Evolutionary conservation across 2,113 vertebrate species (phyloP), one percentile per base, ranked within the genome.

Genomic region (Pantherophis guttatus): DNA sequence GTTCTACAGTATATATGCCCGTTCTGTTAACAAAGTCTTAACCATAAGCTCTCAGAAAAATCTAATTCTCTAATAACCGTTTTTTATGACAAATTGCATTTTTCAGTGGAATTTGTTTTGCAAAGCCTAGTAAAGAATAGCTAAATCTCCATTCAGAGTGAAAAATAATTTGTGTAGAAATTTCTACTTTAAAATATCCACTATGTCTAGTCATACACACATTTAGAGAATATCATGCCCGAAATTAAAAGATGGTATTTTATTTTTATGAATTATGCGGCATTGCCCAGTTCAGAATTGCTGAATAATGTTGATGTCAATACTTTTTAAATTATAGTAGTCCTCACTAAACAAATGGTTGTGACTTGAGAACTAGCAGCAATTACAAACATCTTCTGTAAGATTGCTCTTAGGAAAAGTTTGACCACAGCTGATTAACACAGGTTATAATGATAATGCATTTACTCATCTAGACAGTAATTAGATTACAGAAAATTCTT

Each of bases 361-460:
- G 17, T 81, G 15, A 81, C 75, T 81, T 81, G 17, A 57, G 4
- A 57, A 57, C 55, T 19, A 57, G 17, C 15, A 57, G 75, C 39
- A 86, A 86, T 23, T 86, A 17, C 44, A 86, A 44, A 48, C 21
- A 86, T 3, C 1, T 88, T 50, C 0, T 10, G 0, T 9, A 48
- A 1, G 50, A 1, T 85, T 44, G n/a, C 1, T 0, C 39, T 86
- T 8, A 89, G 10, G 0, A 5, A 9, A 12, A 86, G 2, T 21
- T 50, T 91, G 3, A 0, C 48, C 89, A n/a, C 92, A 5, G 0
- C 88, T 6, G 54, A 11, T 1, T 55, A 55, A 54, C n/a, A 65
- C 26, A 12, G 10, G 0, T 1, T 24, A 2, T 8, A 75, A 0
- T 3, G 8, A 62, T 0, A 0, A 0, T 0, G 24, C 53, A 88